Evolutionary conservation across 2,888 invertebrate species (phyloP).

Genomic region (Acanthosepion esculentum): DNA sequence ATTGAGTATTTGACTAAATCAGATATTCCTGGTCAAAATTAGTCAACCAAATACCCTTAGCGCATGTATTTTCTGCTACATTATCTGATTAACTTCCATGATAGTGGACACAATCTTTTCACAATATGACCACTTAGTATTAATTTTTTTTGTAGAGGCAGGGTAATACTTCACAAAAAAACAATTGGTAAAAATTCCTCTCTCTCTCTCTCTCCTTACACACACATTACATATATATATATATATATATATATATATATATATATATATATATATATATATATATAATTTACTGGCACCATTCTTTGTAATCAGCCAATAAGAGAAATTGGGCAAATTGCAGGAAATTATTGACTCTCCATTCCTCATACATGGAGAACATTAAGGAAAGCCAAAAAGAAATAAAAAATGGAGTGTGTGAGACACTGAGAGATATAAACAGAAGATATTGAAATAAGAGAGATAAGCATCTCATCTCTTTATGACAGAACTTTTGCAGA

Average conservation of each 20-base stretch:
- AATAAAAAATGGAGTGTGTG: too few relatives aligned
- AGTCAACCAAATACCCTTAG: background rate
- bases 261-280: background rate
- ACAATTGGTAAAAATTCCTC: background rate
- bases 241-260: too few relatives aligned
- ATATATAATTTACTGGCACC: background rate
- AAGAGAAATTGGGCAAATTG: constrained; percentile 16
- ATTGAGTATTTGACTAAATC: background rate
- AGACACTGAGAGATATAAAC: background rate
- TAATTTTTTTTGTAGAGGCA: background rate
- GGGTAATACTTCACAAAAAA: background rate
- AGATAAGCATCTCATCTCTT: background rate
- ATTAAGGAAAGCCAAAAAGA: background rate
- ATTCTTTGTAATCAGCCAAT: constrained; percentile 33
- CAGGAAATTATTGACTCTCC: constrained; percentile 33
- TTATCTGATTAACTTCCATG: background rate
- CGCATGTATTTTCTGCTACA: background rate
- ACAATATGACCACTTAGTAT: background rate
- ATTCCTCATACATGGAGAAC: too few relatives aligned
- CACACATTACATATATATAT: too few relatives aligned
- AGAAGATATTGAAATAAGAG: background rate
- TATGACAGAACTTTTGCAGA: too few relatives aligned
- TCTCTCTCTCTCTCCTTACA: too few relatives aligned
- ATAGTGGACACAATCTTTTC: background rate
- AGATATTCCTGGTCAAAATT: background rate